phyloP scores from a whole-genome alignment of 2,888 invertebrate species.

The Leptodirus hochenwartii region DNA sequence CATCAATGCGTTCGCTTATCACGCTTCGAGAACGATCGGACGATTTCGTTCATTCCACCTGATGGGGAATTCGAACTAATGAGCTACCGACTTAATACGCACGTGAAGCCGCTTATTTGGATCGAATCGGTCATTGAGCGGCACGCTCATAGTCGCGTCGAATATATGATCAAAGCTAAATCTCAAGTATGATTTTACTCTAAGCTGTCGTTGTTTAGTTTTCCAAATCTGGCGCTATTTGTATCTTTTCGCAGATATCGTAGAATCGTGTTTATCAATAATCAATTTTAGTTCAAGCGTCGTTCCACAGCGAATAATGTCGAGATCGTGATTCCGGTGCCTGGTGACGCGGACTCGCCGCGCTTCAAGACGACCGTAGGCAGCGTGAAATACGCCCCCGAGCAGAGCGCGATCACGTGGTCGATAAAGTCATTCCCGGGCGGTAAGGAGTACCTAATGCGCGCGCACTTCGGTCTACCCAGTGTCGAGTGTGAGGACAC shows the following conservation, averaged over 20 bases:
- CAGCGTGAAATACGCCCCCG: conserved; percentile 93
- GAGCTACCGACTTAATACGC: conserved; percentile 93
- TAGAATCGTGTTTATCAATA: too few relatives aligned
- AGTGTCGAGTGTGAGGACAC: conserved; percentile 87
- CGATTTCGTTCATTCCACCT: conserved; percentile 96
- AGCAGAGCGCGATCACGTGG: conserved; percentile 94
- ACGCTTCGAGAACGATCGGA: conserved; percentile 93
- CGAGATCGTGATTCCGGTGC: conserved; percentile 91
- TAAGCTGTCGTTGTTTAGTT: too few relatives aligned
- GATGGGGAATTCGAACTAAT: conserved; percentile 98
- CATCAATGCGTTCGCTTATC: conserved; percentile 96
- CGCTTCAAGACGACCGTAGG: conserved; percentile 97
- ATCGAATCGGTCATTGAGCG: conserved; percentile 97
- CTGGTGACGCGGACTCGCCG: conserved; percentile 93
- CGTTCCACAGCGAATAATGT: conserved; percentile 97
- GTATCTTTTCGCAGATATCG: too few relatives aligned
- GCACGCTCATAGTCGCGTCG: conserved; percentile 92
- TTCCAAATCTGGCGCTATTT: too few relatives aligned
- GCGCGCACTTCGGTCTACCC: conserved; percentile 94
- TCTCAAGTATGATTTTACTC: too few relatives aligned
- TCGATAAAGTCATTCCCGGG: conserved; percentile 95
- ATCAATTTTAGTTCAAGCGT: conserved; percentile 93
- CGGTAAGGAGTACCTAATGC: conserved; percentile 95
- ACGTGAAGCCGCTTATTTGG: conserved; percentile 93
- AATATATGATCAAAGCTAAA: conserved; percentile 98